phyloP scores from a whole-genome alignment of 2,797 vertebrate species.

The Sitta carolinensis region DNA sequence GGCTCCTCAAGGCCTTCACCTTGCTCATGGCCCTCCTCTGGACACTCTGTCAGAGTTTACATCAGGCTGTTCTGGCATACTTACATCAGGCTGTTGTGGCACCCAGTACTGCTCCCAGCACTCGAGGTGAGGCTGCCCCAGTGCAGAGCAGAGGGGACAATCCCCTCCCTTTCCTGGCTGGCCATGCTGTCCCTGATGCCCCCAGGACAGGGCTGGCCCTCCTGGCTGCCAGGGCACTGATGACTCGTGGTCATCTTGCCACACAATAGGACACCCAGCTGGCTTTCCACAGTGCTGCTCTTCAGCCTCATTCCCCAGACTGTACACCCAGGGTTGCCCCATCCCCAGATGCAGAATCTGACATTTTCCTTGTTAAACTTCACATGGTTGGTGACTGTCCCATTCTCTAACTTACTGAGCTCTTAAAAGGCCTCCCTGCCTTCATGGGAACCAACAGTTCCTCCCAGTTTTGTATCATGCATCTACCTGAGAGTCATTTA shows the following conservation, averaged over 20 bases:
- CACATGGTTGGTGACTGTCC: too few species aligned
- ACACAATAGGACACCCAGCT: rapidly evolving
- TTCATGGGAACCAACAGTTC: background rate
- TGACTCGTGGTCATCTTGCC: background rate
- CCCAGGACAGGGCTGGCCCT: rapidly evolving
- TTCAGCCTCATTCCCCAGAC: background rate
- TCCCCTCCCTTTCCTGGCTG: background rate
- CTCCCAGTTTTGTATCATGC: background rate
- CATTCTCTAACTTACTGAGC: background rate
- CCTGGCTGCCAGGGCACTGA: background rate
- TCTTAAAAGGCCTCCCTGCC: background rate
- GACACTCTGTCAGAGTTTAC: too few species aligned
- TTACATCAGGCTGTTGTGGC: background rate
- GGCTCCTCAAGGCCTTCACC: background rate
- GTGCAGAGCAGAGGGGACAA: background rate
- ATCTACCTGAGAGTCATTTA: background rate
- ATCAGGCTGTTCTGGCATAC: background rate
- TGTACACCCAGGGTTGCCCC: rapidly evolving
- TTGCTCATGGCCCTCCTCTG: background rate
- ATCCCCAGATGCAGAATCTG: background rate
- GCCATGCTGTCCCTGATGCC: background rate
- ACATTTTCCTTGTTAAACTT: background rate
- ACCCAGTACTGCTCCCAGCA: background rate
- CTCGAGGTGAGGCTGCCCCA: background rate
- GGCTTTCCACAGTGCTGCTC: rapidly evolving